A percentile compares a stretch with the other conserved stretches of the same genome.
Conservation (phyloP, 92 coral and sea anemone species). For the Zoanthus solanderi region DNA sequence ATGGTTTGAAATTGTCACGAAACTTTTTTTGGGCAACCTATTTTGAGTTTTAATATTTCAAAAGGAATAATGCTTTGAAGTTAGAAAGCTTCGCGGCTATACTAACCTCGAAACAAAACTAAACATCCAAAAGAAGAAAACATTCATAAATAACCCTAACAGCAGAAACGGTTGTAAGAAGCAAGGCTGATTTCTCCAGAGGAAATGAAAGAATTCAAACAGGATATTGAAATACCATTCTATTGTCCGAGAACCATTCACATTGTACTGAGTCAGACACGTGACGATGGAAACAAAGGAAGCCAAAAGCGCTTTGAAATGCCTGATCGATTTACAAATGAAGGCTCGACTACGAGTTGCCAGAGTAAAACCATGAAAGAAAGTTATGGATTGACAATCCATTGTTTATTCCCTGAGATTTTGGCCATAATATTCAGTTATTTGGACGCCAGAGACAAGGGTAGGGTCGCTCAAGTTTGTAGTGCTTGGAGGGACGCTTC, state of each 20-base stretch:
- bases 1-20: not conserved
- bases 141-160: not conserved
- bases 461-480: constrained; percentile 97
- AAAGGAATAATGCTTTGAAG: not conserved
- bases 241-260: constrained; percentile 37
- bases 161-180: not conserved
- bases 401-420: constrained; percentile 98
- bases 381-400: constrained; percentile 74
- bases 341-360: constrained; percentile 51
- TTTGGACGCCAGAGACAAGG: constrained; percentile 96
- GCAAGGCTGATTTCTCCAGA: not conserved
- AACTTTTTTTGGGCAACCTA: not conserved
- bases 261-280: constrained; percentile 19
- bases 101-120: not conserved
- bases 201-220: constrained; percentile 48
- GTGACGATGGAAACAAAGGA: constrained; percentile 55
- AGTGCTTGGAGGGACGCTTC: constrained; percentile 97
- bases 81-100: not conserved
- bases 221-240: constrained; percentile 38
- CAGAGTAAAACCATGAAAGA: constrained; percentile 76
- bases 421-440: constrained; percentile 96
- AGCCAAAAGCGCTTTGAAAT: constrained; percentile 84
- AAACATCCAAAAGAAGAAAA: not conserved
- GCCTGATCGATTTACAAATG: constrained; percentile 57
- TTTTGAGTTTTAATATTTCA: not conserved